These are phyloP conservation scores for Patiria pectinifera DNA, from an alignment of 53 echinoderm and acorn worm species.

Conservation along the genomic window DNA sequence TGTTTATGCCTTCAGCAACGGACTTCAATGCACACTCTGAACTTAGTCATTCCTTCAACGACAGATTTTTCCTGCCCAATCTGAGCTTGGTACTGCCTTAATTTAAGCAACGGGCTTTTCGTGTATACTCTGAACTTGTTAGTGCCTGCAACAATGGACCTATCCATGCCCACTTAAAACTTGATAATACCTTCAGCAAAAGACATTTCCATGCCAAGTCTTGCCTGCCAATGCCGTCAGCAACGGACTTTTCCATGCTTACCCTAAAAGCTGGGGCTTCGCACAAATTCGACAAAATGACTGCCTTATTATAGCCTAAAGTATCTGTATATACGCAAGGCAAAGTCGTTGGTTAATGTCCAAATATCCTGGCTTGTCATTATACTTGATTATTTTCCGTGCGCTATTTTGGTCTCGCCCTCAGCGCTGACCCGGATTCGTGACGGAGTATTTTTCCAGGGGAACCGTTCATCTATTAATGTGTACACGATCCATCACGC, in stretches of 20 bases:
- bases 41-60: too few relatives aligned
- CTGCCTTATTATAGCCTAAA: neutral
- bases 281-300: constrained; percentile 10
- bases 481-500: constrained; percentile 18
- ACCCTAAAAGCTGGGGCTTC: neutral
- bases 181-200: neutral
- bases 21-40: too few relatives aligned
- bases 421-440: constrained; percentile 49
- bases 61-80: too few relatives aligned
- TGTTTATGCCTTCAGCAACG: too few relatives aligned
- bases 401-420: constrained; percentile 54
- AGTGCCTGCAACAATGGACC: neutral
- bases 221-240: neutral
- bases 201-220: neutral
- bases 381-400: constrained; percentile 1
- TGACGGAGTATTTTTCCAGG: constrained; percentile 60
- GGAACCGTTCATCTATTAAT: constrained; percentile 23
- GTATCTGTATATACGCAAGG: neutral
- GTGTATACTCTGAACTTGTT: neutral
- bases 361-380: neutral
- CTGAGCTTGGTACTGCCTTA: too few relatives aligned
- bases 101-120: neutral
- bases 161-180: neutral
- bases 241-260: neutral
- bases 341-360: neutral